Evolutionary conservation across 2,797 vertebrate genomes (phyloP), one percentile per base, ranked within the genome.

Genomic region (Falco peregrinus): DNA sequence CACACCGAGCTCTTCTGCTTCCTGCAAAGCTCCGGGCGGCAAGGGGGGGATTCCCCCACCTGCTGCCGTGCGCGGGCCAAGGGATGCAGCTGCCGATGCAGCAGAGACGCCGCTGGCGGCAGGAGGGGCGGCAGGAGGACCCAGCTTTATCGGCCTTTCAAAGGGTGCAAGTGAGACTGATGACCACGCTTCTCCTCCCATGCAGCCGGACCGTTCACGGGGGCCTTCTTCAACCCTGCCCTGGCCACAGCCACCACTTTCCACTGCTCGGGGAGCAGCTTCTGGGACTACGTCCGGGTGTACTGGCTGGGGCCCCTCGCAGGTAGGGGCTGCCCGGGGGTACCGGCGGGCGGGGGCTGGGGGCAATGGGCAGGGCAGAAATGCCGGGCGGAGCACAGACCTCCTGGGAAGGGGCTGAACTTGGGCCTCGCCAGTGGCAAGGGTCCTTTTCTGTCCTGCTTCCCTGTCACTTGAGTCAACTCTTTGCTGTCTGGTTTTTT

Each of bases 281-380:
- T 98, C 51, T 74, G 83, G 61, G 98, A 99, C 81, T 99, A 99
- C 0, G 31, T 97, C 47, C 81, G 97, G 13, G 99, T 99, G 51
- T 99, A 99, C 97, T 99, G 99, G 98, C 97, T 99, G 69, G 98
- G 98, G 25, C 97, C 99, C 12, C 53, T 99, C 0, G 25, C 96
- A 95, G 99, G 99, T 99, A 96, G 97, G 97, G 31, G 7, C 50
- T 69, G 39, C 54, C 4, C 0, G 0, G 74, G 35, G 56, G 61
- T 70, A 8, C 16, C 1, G 1, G 15, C 37, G 51, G 11, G 9
- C 53, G 78, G 84, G 21, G 39, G 8, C 4, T 6, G 11, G 50
- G 56, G 61, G 19, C 19, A 41, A 2, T 1, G 41, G 61, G 29
- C 47, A 65, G 64, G 47, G 45, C 48, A 60, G 50, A 31, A 57